These are phyloP conservation scores for Agrochola lota DNA, from an alignment of 2,888 invertebrate genomes.

Conservation along the genomic window DNA sequence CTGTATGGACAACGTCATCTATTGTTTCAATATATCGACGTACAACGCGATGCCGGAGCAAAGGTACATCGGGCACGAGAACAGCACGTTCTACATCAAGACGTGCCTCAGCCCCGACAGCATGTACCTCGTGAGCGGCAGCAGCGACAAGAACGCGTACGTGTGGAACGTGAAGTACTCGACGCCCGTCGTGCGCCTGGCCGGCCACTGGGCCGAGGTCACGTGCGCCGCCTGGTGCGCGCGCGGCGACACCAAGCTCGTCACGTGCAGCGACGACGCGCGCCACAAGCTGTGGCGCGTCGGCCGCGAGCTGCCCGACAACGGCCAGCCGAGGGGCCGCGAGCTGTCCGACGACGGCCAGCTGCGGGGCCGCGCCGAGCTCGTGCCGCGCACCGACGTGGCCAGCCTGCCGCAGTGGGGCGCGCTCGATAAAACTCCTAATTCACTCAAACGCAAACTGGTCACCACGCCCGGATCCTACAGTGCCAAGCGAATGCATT, in stretches of 20 bases:
- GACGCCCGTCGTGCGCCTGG: constrained; percentile 92
- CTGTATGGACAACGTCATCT: constrained; percentile 96
- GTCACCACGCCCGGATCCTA: constrained; percentile 70
- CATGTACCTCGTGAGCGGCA: constrained; percentile 96
- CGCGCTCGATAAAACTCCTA: constrained; percentile 86
- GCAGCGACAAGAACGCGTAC: constrained; percentile 96
- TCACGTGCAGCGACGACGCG: constrained; percentile 96
- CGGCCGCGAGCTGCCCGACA: constrained; percentile 86
- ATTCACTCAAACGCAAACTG: constrained; percentile 83
- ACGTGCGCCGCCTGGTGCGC: constrained; percentile 96
- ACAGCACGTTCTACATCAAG: constrained; percentile 96
- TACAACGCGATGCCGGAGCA: constrained; percentile 92
- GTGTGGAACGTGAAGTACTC: constrained; percentile 94
- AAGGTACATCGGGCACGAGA: constrained; percentile 93
- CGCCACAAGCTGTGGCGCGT: constrained; percentile 94
- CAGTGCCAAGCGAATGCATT: constrained; percentile 68
- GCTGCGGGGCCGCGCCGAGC: constrained; percentile 81
- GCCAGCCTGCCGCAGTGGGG: constrained; percentile 75
- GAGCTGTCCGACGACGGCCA: constrained; percentile 76
- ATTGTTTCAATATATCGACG: constrained; percentile 95
- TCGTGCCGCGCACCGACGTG: constrained; percentile 71
- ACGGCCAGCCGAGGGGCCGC: constrained; percentile 80
- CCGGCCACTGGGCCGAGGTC: constrained; percentile 96
- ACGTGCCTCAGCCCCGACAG: constrained; percentile 95
- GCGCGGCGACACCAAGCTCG: constrained; percentile 91